Evolutionary conservation across 2,888 invertebrate genomes (phyloP).

Genomic region (Anodontia alba): DNA sequence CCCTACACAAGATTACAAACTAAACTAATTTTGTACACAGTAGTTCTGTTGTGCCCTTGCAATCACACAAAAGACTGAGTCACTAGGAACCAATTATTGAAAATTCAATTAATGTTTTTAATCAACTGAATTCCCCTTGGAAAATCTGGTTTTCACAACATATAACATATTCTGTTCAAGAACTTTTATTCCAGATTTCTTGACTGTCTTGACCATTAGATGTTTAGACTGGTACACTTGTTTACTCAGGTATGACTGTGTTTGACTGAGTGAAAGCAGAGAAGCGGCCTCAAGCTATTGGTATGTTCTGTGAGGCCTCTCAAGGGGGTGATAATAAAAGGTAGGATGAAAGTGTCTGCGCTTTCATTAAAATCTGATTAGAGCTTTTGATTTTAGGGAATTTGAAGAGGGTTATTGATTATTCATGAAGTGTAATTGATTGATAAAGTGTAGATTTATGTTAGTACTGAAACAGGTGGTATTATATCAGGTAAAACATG

Average conservation of each 20-base stretch:
- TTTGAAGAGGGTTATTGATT: constrained; percentile 37
- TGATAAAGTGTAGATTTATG: constrained; percentile 10
- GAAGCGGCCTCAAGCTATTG: constrained; percentile 60
- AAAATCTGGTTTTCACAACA: background rate
- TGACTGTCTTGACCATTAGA: background rate
- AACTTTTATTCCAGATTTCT: background rate
- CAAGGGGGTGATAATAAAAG: constrained; percentile 30
- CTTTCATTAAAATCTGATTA: constrained; percentile 21
- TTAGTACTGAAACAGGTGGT: background rate
- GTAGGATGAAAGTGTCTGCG: background rate
- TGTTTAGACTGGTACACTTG: constrained; percentile 53
- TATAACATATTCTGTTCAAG: background rate
- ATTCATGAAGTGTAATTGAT: constrained; percentile 30
- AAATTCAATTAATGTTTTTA: background rate
- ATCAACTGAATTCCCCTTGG: background rate
- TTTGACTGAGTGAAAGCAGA: constrained; percentile 60
- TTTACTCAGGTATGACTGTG: constrained; percentile 59
- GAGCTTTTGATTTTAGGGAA: constrained; percentile 24
- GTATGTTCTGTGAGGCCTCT: constrained; percentile 43
- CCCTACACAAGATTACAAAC: constrained; percentile 12
- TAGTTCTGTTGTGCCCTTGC: constrained; percentile 2
- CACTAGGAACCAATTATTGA: constrained; percentile 12
- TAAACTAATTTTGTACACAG: constrained; percentile 10
- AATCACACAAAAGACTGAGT: constrained; percentile 7
- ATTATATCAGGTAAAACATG: background rate